Conservation (phyloP, 1,140 invertebrate species). For the Diprion similis region DNA sequence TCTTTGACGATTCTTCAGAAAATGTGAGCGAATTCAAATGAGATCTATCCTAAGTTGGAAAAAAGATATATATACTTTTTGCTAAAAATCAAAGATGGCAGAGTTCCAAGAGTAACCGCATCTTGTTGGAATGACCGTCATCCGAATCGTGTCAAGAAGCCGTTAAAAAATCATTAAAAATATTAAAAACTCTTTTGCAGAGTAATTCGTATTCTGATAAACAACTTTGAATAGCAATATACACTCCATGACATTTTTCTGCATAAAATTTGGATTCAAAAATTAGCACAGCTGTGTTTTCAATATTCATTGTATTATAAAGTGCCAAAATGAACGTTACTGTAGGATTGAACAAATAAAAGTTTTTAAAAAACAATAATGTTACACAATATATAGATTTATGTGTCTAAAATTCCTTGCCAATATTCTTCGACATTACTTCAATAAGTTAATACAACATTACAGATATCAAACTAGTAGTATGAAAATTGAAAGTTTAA, state of each 20-base stretch:
- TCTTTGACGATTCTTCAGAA: too few species aligned
- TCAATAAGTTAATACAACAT: neutral
- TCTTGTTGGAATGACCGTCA: too few species aligned
- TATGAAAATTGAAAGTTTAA: neutral
- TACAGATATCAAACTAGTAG: neutral
- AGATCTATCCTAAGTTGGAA: too few species aligned
- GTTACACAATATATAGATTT: neutral
- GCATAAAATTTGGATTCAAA: neutral
- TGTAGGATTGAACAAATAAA: neutral
- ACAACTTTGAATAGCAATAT: too few species aligned
- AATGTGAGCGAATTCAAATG: too few species aligned
- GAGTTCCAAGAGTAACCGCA: too few species aligned
- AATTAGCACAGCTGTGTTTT: neutral
- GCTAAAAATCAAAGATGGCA: too few species aligned
- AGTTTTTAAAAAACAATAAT: neutral
- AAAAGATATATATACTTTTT: too few species aligned
- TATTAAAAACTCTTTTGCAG: too few species aligned
- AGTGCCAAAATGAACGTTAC: slow-evolving; percentile 1
- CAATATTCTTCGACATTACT: neutral
- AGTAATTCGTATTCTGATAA: too few species aligned
- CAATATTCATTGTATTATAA: neutral
- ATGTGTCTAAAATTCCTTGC: neutral
- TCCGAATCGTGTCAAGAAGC: too few species aligned
- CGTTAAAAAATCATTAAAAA: too few species aligned
- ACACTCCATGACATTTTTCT: neutral